phyloP scores from a whole-genome alignment of 2,113 vertebrate species.

The Platichthys flesus region DNA sequence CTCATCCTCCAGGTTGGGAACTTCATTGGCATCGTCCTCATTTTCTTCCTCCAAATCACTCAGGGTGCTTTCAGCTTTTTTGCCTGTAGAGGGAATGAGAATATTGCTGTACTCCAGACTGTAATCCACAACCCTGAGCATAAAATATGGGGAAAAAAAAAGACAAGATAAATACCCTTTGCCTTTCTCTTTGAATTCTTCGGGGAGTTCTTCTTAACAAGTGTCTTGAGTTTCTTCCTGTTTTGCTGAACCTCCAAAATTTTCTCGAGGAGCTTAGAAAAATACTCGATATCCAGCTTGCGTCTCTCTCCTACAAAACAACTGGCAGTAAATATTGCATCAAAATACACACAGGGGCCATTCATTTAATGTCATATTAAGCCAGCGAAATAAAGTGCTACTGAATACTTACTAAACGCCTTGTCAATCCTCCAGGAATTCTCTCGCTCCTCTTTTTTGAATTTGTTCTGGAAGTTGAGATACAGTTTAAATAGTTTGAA shows the following conservation, averaged over 20 bases:
- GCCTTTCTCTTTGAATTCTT: constrained; percentile 46
- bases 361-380: background rate
- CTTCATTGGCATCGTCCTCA: constrained; percentile 56
- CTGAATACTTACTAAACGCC: constrained; percentile 91
- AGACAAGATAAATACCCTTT: constrained; percentile 32
- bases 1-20: constrained; percentile 51
- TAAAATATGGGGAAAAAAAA: background rate
- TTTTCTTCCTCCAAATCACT: constrained; percentile 65
- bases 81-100: constrained; percentile 32
- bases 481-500: background rate
- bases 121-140: background rate
- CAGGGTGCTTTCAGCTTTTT: constrained; percentile 45
- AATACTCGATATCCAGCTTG: constrained; percentile 93
- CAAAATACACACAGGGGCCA: background rate
- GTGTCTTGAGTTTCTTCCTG: constrained; percentile 81
- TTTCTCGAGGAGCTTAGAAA: constrained; percentile 90
- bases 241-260: constrained; percentile 88
- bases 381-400: background rate
- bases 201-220: constrained; percentile 40
- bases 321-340: background rate
- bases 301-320: constrained; percentile 86
- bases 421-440: constrained; percentile 98
- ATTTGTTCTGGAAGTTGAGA: constrained; percentile 89
- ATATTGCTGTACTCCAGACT: background rate
- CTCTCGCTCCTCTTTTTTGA: constrained; percentile 93